Conservation (phyloP, 2,797 vertebrate species). For the Melanotaenia maccullochi region DNA sequence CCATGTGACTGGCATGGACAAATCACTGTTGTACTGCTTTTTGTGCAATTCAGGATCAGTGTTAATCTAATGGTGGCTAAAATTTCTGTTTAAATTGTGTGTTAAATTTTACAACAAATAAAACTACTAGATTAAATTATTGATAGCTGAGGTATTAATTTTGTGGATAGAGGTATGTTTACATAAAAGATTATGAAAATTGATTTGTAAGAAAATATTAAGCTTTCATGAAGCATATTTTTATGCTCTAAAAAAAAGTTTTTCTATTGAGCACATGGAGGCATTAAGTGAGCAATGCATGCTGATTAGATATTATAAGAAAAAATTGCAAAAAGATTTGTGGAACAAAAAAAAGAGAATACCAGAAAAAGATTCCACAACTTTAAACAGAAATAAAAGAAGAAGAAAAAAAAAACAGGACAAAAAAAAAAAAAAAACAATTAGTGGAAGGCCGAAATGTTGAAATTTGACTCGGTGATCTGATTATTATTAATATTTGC, state of each 20-base stretch:
- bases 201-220: too few species aligned
- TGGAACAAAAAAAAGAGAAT: neutral
- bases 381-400: neutral
- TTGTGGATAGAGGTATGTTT: too few species aligned
- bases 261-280: too few species aligned
- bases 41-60: neutral
- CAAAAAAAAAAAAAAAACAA: too few species aligned
- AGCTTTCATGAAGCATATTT: too few species aligned
- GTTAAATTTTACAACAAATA: neutral
- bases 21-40: neutral
- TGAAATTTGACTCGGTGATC: conserved; percentile 19
- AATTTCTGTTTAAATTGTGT: neutral
- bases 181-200: too few species aligned
- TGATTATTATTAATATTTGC: neutral
- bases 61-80: neutral
- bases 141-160: too few species aligned
- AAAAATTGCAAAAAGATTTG: neutral
- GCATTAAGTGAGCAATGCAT: neutral
- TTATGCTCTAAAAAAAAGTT: too few species aligned
- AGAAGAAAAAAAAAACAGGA: neutral
- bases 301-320: neutral
- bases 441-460: neutral
- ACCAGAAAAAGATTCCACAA: neutral
- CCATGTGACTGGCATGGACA: too few species aligned
- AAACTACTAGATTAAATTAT: too few species aligned